Evolutionary conservation across 2,888 invertebrate species (phyloP).

Genomic region (Campoletis raptor): DNA sequence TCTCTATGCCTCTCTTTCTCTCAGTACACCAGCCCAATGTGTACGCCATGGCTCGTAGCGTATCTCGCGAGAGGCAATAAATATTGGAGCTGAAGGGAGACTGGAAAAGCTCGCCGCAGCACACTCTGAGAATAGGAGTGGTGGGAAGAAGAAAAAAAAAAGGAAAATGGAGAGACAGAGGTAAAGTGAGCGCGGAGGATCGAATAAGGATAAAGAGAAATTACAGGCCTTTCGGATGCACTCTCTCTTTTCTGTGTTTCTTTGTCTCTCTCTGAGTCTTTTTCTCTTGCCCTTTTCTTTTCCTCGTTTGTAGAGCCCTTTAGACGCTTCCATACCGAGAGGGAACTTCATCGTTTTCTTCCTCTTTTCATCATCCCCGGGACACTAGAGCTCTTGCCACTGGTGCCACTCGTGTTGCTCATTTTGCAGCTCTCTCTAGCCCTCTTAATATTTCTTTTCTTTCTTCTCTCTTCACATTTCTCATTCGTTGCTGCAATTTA

Average conservation of each 20-base stretch:
- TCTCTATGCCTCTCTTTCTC: conserved; percentile 35
- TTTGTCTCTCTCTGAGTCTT: conserved; percentile 8
- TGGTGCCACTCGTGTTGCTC: conserved; percentile 68
- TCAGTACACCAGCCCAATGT: conserved; percentile 27
- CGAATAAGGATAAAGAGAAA: conserved; percentile 79
- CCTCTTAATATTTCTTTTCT: conserved; percentile 58
- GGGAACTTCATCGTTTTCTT: conserved; percentile 46
- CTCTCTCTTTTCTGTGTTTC: conserved; percentile 26
- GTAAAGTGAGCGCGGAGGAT: conserved; percentile 62
- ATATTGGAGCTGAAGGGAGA: conserved; percentile 71
- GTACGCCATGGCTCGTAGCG: conserved; percentile 36
- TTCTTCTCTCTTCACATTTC: conserved; percentile 49
- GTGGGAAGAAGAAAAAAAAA: conserved; percentile 9
- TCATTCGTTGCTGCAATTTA: conserved; percentile 57
- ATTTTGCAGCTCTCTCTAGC: conserved; percentile 58
- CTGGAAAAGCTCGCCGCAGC: conserved; percentile 62
- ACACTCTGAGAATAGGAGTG: conserved; percentile 31
- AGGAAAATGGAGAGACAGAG: conserved; percentile 42
- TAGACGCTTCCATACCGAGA: conserved; percentile 42
- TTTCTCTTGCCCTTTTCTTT: conserved; percentile 38
- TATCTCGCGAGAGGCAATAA: conserved; percentile 72
- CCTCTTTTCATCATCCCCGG: conserved; percentile 20
- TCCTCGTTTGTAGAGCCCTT: conserved; percentile 37
- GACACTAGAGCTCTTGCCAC: conserved; percentile 59
- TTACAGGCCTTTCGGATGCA: conserved; percentile 77